Conservation (phyloP, 2,888 invertebrate genomes). For the Sepioteuthis lessoniana region DNA sequence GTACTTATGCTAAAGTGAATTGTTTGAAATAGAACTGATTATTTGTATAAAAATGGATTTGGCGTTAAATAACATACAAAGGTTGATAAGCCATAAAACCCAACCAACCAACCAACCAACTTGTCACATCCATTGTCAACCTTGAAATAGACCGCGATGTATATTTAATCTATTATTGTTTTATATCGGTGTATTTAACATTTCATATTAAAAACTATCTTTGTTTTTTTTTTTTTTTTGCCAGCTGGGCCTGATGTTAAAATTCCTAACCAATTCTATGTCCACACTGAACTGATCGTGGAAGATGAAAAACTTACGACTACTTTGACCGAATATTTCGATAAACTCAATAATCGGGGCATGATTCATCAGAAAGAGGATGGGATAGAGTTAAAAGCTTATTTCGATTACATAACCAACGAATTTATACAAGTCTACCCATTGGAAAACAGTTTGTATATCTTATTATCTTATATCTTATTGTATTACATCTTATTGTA, state of each 20-base stretch:
- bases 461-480: constrained; percentile 54
- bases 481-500: no score
- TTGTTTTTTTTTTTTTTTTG: background rate
- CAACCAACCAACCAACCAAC: no score
- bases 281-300: constrained; percentile 59
- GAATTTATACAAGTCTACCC: background rate
- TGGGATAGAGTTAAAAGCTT: constrained; percentile 40
- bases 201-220: background rate
- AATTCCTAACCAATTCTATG: constrained; percentile 54
- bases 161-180: no score
- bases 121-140: no score
- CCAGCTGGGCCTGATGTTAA: constrained; percentile 43
- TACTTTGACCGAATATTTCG: constrained; percentile 58
- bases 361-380: constrained; percentile 53
- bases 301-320: constrained; percentile 54
- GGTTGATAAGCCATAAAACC: no score
- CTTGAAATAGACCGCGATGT: no score
- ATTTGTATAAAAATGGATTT: no score
- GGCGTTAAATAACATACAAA: no score
- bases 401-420: constrained; percentile 48
- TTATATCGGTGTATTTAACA: no score
- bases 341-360: constrained; percentile 57
- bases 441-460: constrained; percentile 52
- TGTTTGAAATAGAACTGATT: no score
- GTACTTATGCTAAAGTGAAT: no score